Percentiles rank a stretch among this genome's conserved stretches.
phyloP scores from a whole-genome alignment of 2,797 vertebrate species.

The Anisognathus igniventris region DNA sequence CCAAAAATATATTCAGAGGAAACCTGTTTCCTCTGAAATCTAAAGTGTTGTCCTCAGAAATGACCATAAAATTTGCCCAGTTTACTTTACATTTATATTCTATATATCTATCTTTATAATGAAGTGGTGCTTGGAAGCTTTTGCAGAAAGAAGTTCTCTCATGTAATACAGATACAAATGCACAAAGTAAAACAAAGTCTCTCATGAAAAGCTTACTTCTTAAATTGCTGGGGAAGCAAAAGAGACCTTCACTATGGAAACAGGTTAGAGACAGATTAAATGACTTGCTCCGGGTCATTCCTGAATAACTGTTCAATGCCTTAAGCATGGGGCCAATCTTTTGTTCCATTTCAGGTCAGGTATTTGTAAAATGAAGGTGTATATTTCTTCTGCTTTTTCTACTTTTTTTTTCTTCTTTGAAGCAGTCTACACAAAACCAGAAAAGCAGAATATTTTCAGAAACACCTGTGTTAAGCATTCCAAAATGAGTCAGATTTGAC shows the following conservation, averaged over 20 bases:
- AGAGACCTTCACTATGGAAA: background rate
- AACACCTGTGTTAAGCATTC: background rate
- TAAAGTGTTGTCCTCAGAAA: background rate
- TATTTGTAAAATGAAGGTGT: constrained; percentile 26
- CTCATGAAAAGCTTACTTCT: background rate
- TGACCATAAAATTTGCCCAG: background rate
- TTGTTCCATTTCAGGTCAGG: constrained; percentile 5
- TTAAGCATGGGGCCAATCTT: constrained; percentile 13
- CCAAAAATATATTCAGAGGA: background rate
- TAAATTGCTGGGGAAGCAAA: constrained; percentile 18
- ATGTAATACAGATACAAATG: background rate
- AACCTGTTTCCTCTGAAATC: background rate
- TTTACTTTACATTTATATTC: background rate
- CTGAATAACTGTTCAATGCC: constrained; percentile 3
- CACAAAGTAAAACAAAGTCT: background rate
- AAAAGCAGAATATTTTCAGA: constrained; percentile 14
- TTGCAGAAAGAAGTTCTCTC: background rate
- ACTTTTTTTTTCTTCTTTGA: background rate
- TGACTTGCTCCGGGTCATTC: background rate
- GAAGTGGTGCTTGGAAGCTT: background rate
- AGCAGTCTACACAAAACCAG: background rate
- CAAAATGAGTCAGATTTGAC: background rate
- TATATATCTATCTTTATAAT: background rate
- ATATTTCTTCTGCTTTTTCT: background rate
- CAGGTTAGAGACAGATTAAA: constrained; percentile 18